Percentiles rank a stretch among this genome's conserved stretches.
Conservation (phyloP, 2,888 invertebrate species). For the Taenaris catops region DNA sequence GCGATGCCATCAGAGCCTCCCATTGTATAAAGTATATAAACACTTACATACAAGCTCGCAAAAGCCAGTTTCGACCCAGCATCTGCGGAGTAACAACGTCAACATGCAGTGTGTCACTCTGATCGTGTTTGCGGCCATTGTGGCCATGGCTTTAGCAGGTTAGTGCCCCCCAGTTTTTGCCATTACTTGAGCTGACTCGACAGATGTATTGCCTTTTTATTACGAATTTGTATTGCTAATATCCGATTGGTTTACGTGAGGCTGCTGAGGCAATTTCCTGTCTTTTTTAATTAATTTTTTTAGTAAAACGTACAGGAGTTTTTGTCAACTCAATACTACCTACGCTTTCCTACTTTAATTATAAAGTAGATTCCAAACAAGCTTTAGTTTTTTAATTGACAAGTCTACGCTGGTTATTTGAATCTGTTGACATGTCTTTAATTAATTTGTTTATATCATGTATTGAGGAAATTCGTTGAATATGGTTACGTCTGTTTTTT, state of each 20-base stretch:
- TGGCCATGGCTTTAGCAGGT: slow-evolving; percentile 66
- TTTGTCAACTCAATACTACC: neutral
- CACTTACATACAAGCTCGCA: slow-evolving; percentile 37
- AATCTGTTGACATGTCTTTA: no score
- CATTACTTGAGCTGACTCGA: slow-evolving; percentile 28
- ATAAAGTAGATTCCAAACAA: neutral
- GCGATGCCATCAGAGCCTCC: slow-evolving; percentile 30
- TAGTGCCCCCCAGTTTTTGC: slow-evolving; percentile 69
- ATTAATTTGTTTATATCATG: no score
- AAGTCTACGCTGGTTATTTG: no score
- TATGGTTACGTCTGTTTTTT: no score
- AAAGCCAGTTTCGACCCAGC: slow-evolving; percentile 55
- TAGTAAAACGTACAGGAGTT: neutral
- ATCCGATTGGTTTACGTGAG: slow-evolving; percentile 34
- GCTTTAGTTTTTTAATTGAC: no score
- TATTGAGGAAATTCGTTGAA: no score
- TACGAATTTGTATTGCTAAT: slow-evolving; percentile 36
- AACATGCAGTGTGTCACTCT: slow-evolving; percentile 55
- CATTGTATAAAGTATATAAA: slow-evolving; percentile 45
- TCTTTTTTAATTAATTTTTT: slow-evolving; percentile 15
- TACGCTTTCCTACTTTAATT: neutral
- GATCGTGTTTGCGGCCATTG: slow-evolving; percentile 50
- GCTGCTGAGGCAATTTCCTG: slow-evolving; percentile 17
- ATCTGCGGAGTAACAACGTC: slow-evolving; percentile 42
- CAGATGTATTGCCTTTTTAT: slow-evolving; percentile 36